Percentiles rank a stretch among this genome's conserved stretches.
Evolutionary conservation across 2,113 vertebrate genomes (phyloP).

Genomic region (Thymallus thymallus): DNA sequence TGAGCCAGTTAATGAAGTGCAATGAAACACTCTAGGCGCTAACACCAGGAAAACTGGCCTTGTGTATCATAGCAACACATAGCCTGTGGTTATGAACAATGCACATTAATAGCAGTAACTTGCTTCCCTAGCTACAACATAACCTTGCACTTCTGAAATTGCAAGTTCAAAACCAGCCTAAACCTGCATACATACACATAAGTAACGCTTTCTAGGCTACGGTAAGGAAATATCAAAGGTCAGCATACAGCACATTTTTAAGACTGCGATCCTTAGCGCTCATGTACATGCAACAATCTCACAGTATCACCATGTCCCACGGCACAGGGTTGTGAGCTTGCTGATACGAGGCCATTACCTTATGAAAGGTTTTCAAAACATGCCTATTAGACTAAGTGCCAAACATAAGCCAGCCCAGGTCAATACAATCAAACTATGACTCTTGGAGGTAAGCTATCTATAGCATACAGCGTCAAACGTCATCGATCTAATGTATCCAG

Average conservation of each 20-base stretch:
- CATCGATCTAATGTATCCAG: background rate
- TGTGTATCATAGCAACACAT: conserved; percentile 39
- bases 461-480: no score
- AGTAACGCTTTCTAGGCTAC: background rate
- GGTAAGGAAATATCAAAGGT: background rate
- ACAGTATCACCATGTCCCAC: background rate
- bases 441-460: no score
- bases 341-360: no score
- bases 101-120: background rate
- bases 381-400: no score
- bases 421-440: background rate
- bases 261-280: background rate
- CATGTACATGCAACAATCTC: background rate
- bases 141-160: background rate
- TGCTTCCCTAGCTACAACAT: background rate
- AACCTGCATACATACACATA: background rate
- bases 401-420: background rate
- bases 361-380: no score
- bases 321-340: background rate
- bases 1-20: conserved; percentile 57
- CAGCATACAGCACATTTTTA: background rate
- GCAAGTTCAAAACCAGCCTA: conserved; percentile 6
- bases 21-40: conserved; percentile 46
- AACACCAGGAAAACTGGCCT: conserved; percentile 39
- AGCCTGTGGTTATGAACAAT: conserved; percentile 2